phyloP scores from a whole-genome alignment of 2,888 invertebrate genomes.

The Epiblema foenella region DNA sequence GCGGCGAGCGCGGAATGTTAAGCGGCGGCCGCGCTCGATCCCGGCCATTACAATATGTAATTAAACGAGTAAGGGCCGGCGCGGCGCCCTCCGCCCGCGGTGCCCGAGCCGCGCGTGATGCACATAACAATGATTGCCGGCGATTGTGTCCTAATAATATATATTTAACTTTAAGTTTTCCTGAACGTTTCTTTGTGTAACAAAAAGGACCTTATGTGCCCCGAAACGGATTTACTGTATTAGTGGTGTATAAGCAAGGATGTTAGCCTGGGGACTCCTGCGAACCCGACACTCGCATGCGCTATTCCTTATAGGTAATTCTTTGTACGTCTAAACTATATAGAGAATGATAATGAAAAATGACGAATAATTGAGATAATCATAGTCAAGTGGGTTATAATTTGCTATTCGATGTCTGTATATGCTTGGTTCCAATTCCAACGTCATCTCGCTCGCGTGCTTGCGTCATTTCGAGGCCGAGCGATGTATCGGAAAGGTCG shows the following conservation, averaged over 20 bases:
- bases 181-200: no score
- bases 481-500: neutral
- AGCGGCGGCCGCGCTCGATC: conserved; percentile 8
- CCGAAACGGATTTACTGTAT: no score
- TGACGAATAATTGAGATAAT: conserved; percentile 10
- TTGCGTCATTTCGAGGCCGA: neutral
- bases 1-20: conserved; percentile 20
- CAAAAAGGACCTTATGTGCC: no score
- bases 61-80: conserved; percentile 23
- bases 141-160: neutral
- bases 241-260: no score
- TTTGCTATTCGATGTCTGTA: conserved; percentile 3
- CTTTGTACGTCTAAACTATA: no score
- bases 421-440: neutral
- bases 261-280: neutral
- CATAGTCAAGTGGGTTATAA: neutral
- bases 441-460: neutral
- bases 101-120: conserved; percentile 4
- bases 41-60: conserved; percentile 16
- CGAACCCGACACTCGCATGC: neutral
- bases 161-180: neutral
- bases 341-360: no score
- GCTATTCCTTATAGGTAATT: no score
- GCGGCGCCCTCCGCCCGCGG: no score
- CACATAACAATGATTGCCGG: conserved; percentile 5